Evolutionary conservation across 1,140 invertebrate species (phyloP).

Genomic region (Hylaeus volcanicus): DNA sequence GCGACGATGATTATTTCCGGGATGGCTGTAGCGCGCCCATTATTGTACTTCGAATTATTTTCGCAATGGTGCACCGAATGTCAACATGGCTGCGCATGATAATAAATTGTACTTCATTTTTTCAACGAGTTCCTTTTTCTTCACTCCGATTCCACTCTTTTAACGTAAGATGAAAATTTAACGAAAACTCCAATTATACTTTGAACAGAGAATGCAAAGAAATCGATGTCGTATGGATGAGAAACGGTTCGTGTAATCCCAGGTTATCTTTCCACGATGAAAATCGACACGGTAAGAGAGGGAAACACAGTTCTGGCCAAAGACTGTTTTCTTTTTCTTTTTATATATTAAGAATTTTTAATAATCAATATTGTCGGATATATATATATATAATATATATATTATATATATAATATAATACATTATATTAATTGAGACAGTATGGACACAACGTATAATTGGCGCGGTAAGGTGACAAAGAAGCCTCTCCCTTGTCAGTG

Average conservation of each 20-base stretch:
- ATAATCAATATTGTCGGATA: conserved; percentile 81
- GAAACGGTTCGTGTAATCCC: too few species aligned
- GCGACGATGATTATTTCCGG: not conserved
- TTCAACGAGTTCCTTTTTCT: not conserved
- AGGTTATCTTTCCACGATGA: too few species aligned
- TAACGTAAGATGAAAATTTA: too few species aligned
- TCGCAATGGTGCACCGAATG: conserved; percentile 36
- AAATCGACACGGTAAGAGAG: not conserved
- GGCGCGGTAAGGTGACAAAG: conserved; percentile 71
- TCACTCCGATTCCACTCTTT: not conserved
- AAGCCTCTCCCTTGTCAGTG: conserved; percentile 41
- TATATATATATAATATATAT: conserved; percentile 71
- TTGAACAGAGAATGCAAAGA: too few species aligned
- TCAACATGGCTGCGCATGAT: conserved; percentile 32
- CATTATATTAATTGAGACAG: conserved; percentile 76
- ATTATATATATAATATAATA: conserved; percentile 54
- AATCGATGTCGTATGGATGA: too few species aligned
- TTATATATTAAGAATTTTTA: conserved; percentile 78
- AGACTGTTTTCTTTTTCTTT: conserved; percentile 9
- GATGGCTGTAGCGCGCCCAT: not conserved
- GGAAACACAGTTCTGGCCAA: not conserved
- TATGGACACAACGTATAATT: conserved; percentile 79
- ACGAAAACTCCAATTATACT: too few species aligned
- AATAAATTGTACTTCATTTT: conserved; percentile 55
- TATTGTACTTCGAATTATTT: conserved; percentile 17